Conservation (phyloP, 2,113 vertebrate genomes). For the Salvelinus sp. region DNA sequence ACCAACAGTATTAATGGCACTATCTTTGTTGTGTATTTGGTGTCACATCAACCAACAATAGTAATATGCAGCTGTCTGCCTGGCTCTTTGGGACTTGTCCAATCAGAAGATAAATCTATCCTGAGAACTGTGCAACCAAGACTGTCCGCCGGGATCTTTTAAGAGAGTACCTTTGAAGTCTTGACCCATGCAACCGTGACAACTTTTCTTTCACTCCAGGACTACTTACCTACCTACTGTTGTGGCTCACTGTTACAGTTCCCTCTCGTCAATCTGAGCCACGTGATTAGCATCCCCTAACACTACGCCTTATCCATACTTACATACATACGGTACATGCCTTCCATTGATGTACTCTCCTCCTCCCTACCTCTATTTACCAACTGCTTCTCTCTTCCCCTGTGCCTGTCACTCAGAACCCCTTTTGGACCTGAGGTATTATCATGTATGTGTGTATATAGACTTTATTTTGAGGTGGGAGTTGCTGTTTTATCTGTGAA, state of each 20-base stretch:
- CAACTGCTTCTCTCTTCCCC: constrained; percentile 15
- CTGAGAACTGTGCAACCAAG: neutral
- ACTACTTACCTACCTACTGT: neutral
- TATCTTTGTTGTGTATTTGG: neutral
- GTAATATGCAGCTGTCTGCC: neutral
- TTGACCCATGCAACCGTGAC: neutral
- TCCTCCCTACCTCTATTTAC: constrained; percentile 11
- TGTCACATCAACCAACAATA: neutral
- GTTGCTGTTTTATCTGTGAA: constrained; percentile 34
- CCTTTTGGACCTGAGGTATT: constrained; percentile 10
- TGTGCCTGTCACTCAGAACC: constrained; percentile 53
- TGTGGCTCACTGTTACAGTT: neutral
- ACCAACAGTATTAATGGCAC: neutral
- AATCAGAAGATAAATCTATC: neutral
- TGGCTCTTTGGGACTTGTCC: neutral
- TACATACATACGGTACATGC: neutral
- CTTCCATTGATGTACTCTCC: constrained; percentile 1
- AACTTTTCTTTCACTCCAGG: neutral
- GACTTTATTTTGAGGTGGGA: constrained; percentile 29
- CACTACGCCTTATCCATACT: constrained; percentile 3
- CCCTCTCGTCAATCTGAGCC: constrained; percentile 6
- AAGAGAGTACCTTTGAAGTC: neutral
- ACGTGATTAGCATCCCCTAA: neutral
- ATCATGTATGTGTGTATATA: constrained; percentile 4
- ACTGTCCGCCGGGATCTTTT: neutral